Conservation (phyloP, 2,113 vertebrate species). For the Osmerus eperlanus region DNA sequence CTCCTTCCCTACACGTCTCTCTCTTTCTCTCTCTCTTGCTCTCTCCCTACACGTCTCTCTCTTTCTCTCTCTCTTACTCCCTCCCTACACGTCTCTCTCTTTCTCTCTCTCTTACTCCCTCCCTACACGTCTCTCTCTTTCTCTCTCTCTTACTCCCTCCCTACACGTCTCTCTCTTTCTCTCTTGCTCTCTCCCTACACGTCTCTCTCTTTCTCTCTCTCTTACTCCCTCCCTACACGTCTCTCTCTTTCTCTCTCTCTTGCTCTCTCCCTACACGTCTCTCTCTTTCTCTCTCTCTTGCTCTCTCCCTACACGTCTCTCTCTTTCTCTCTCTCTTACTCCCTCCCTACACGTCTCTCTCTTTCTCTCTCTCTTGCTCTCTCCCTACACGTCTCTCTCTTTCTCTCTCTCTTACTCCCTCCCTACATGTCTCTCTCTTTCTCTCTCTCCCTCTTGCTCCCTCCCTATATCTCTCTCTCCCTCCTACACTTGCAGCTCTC, state of each 20-base stretch:
- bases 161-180: no score
- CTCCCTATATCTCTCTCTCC: background rate
- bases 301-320: slow-evolving; percentile 19
- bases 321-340: background rate
- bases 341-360: background rate
- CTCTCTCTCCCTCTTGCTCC: background rate
- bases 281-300: background rate
- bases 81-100: no score
- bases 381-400: no score
- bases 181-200: slow-evolving; percentile 13
- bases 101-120: background rate
- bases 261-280: no score
- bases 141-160: background rate
- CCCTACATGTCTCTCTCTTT: slow-evolving; percentile 8
- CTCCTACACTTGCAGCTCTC: slow-evolving; percentile 21
- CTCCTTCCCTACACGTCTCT: no score
- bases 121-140: background rate
- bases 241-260: slow-evolving; percentile 3
- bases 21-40: background rate
- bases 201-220: background rate
- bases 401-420: slow-evolving; percentile 6
- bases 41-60: background rate
- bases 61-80: no score
- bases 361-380: background rate
- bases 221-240: no score